Evolutionary conservation across 2,113 vertebrate genomes (phyloP), one percentile per base, ranked within the genome.

Genomic region (Symphodus melops): DNA sequence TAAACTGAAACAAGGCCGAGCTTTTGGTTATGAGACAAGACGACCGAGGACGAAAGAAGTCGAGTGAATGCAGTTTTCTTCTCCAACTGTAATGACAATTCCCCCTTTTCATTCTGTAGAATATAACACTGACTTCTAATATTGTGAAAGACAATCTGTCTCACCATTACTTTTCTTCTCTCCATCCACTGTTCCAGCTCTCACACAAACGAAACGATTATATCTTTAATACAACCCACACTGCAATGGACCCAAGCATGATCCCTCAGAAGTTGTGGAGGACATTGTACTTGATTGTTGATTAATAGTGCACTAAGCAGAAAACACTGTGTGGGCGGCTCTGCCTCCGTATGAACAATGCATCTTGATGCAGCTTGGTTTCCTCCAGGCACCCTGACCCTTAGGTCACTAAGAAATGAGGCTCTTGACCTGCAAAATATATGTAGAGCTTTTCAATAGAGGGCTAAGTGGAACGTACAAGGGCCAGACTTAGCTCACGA

Each of bases 361-460:
- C 44, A 69, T 70, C 59, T 25, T 55, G 75, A 61, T 49, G 60
- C 75, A 68, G 33, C 44, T 8, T 46, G 58, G 53, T 67, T 79
- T 72, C 68, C 66, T 82, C 44, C 62, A 21, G 67, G 61, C 74
- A 5, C 51, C 21, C 33, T 69, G 68, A 90, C 81, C 79, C 62
- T 5, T 21, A 79, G 77, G 84, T 87, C 86, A 72, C 39, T 14
- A 16, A 16, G 36, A 77, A 75, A 84, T 79, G 11, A 82, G 62
- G 72, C 76, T 68, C 51, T 72, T 81, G 75, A 86, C 77, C 75
- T 41, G 23, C 44, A 77, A 60, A 87, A 59, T 69, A 71, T 48
- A 83, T 63, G 25, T 52, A 55, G 66, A 67, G 71, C 71, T 72
- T 54, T 69, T 83, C 56, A 66, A 55, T 36, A 10, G 39, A 71